Evolutionary conservation across 1,140 invertebrate species (phyloP), one percentile per base, ranked within the genome.

Genomic region (Argopecten irradians): DNA sequence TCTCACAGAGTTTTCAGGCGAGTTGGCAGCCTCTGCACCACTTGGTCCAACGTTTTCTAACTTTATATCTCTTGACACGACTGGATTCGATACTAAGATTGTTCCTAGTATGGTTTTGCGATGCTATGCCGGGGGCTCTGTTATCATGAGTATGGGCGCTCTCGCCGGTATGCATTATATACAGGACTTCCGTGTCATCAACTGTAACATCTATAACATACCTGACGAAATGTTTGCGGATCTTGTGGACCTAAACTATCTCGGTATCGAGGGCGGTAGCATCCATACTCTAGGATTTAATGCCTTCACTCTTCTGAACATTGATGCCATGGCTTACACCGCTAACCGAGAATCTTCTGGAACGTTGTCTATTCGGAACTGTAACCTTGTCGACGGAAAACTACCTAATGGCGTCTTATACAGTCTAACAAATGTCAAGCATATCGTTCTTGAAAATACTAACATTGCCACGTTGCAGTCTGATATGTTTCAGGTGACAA

Each of bases 1-100:
- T 22, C 34, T 92, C n/a, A 85, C 87, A 34, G 90, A 92, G 33
- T 86, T 88, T 1, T 87, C 89, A 43, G 91, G 91, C 1, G 86
- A 88, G n/a, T 84, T 92, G 0, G 46, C 88, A 19, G 33, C 36
- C 32, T 34, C 41, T 19, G 55, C 85, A 22, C 89, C 89, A 28
- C 83, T 39, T 36, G 89, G 89, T 19, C 84, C 89, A 5, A 87
- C 88, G 8, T 91, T 92, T 39, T 84, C 86, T 19, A 88, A 89
- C 85, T 92, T 92, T 39, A 71, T 55, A 19, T 28, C 41, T 14
- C 87, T 91, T 14, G 89, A 84, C 34, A 88, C 87, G 16, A 86
- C 41, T 8, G 87, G 82, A 16, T 92, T 92, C 84, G 90, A 92
- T 87, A 33, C 90, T 1, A 89, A 89, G 11, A 71, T 71, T 5